Evolutionary conservation across 2,888 invertebrate species (phyloP).

Genomic region (Pristionchus mayeri): DNA sequence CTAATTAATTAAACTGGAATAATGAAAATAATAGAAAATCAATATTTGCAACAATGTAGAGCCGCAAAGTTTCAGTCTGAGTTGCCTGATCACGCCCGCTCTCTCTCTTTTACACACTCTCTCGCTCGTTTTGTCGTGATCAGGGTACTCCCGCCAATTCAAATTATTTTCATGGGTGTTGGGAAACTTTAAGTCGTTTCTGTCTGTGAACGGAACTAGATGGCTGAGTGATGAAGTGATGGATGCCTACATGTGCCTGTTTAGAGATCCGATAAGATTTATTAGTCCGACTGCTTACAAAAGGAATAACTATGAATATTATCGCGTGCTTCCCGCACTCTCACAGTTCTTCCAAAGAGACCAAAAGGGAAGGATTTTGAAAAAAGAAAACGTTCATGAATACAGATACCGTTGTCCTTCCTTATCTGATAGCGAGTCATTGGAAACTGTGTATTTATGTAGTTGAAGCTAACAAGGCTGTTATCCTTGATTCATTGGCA

Average conservation of each 20-base stretch:
- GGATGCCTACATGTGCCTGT: background rate
- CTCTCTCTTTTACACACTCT: too few species aligned
- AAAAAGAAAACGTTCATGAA: background rate
- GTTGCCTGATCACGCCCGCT: too few species aligned
- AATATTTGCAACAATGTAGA: too few species aligned
- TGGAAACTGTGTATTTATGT: conserved; percentile 12
- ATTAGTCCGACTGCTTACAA: background rate
- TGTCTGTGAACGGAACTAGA: background rate
- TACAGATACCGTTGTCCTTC: background rate
- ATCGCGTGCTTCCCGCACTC: background rate
- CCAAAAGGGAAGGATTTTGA: background rate
- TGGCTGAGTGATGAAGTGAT: background rate
- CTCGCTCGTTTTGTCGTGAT: too few species aligned
- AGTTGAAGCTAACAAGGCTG: background rate
- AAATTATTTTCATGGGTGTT: too few species aligned
- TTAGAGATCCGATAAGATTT: background rate
- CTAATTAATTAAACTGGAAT: too few species aligned
- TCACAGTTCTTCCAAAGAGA: background rate
- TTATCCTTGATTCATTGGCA: background rate
- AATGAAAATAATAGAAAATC: too few species aligned
- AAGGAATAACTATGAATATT: background rate
- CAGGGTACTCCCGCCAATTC: too few species aligned
- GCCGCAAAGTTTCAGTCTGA: too few species aligned
- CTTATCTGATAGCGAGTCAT: background rate
- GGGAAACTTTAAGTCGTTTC: too few species aligned